Conservation (phyloP, 1,140 invertebrate genomes). For the Hylyphantes graminicola region DNA sequence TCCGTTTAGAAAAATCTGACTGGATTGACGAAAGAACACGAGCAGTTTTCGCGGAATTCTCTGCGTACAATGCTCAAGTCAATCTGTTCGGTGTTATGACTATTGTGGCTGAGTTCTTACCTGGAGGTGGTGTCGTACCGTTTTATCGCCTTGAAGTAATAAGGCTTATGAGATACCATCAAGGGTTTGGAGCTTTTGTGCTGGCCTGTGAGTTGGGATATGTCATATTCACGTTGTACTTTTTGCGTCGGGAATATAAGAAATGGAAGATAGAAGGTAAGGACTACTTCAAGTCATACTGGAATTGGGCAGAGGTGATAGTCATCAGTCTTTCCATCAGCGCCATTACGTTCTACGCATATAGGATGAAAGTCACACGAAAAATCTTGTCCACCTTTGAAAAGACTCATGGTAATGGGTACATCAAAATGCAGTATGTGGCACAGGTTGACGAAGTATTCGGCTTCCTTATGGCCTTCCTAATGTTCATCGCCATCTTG, state of each 20-base stretch:
- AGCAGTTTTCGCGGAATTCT: constrained; percentile 73
- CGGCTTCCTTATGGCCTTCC: constrained; percentile 68
- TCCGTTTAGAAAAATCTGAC: constrained; percentile 66
- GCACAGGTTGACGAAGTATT: constrained; percentile 71
- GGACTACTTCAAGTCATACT: constrained; percentile 70
- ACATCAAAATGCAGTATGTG: constrained; percentile 71
- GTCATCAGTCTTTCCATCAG: constrained; percentile 68
- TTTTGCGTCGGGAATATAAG: constrained; percentile 69
- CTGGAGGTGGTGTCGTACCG: constrained; percentile 70
- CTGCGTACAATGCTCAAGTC: constrained; percentile 72
- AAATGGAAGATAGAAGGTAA: constrained; percentile 65
- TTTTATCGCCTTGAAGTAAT: constrained; percentile 71
- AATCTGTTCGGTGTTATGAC: constrained; percentile 71
- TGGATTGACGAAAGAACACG: constrained; percentile 73
- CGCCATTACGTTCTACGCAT: constrained; percentile 70
- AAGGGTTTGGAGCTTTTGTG: constrained; percentile 65
- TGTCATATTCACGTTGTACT: constrained; percentile 70
- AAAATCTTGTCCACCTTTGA: constrained; percentile 68
- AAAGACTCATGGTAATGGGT: constrained; percentile 69
- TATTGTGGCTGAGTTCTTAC: constrained; percentile 71
- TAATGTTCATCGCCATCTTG: constrained; percentile 71
- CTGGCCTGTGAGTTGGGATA: constrained; percentile 68
- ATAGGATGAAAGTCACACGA: constrained; percentile 68
- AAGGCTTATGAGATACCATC: constrained; percentile 67
- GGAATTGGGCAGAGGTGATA: constrained; percentile 70